A percentile compares a stretch with the other conserved stretches of the same genome.
Evolutionary conservation across 1,140 invertebrate species (phyloP).

Genomic region (Triops cancriformis): DNA sequence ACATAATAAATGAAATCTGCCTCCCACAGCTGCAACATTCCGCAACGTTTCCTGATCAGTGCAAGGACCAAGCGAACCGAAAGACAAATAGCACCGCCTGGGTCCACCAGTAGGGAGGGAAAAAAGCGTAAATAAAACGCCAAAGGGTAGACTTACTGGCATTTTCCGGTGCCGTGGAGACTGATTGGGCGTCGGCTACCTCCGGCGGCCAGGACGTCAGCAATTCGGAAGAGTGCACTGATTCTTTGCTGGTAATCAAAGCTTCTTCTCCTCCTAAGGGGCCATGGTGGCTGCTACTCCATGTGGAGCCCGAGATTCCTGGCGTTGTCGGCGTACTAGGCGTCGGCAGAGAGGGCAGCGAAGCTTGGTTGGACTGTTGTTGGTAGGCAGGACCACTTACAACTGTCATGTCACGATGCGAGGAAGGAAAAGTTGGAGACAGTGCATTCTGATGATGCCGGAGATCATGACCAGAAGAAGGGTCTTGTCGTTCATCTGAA

Average conservation of each 20-base stretch:
- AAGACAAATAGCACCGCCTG: no score
- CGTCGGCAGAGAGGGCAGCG: background rate
- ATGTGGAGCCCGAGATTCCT: background rate
- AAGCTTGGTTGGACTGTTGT: background rate
- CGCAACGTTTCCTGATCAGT: background rate
- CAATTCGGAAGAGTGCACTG: slow-evolving; percentile 12
- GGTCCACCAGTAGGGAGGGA: no score
- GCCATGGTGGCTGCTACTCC: background rate
- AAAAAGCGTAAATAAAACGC: background rate
- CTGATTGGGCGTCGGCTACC: slow-evolving; percentile 11
- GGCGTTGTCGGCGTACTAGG: background rate
- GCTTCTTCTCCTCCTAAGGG: background rate
- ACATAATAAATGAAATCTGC: background rate
- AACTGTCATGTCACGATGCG: slow-evolving; percentile 4
- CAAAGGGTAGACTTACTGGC: background rate
- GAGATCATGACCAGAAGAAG: background rate
- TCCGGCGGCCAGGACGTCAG: slow-evolving; percentile 2
- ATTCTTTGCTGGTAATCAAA: slow-evolving; percentile 7
- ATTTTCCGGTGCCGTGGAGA: slow-evolving; percentile 7
- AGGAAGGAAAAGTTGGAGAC: background rate
- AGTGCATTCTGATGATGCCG: background rate
- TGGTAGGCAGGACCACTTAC: background rate
- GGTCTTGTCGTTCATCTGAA: background rate
- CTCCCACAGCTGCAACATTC: background rate
- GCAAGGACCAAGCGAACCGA: background rate